A percentile compares a stretch with the other conserved stretches of the same genome.
phyloP scores from a whole-genome alignment of 2,888 invertebrate species.

The Nebria brevicollis region DNA sequence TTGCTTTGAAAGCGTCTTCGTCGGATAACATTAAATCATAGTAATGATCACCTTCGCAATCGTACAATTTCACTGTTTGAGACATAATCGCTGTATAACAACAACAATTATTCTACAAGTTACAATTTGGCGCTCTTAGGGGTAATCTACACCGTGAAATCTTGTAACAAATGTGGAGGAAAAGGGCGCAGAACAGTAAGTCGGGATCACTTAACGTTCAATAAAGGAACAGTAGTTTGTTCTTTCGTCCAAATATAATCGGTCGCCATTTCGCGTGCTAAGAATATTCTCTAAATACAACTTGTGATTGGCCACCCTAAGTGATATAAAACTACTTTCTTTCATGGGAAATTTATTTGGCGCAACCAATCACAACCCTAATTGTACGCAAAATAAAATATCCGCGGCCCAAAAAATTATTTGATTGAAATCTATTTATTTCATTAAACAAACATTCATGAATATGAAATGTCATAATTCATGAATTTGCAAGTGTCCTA shows the following conservation, averaged over 20 bases:
- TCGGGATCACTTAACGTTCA: not conserved
- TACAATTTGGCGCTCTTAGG: not conserved
- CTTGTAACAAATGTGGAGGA: not conserved
- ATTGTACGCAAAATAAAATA: too few species aligned
- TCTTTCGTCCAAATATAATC: not conserved
- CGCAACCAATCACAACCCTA: too few species aligned
- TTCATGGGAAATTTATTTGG: too few species aligned
- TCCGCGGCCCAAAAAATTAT: too few species aligned
- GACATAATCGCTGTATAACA: not conserved
- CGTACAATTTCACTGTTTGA: not conserved
- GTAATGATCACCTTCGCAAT: not conserved
- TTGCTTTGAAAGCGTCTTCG: not conserved
- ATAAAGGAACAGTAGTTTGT: not conserved
- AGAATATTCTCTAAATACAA: too few species aligned
- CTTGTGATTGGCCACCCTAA: too few species aligned
- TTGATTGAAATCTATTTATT: too few species aligned
- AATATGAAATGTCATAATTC: too few species aligned
- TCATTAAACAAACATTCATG: too few species aligned
- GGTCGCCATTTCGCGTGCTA: too few species aligned
- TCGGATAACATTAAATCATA: not conserved
- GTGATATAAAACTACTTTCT: too few species aligned
- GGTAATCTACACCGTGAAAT: not conserved
- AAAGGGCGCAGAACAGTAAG: not conserved
- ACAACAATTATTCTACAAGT: not conserved
- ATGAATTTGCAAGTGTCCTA: too few species aligned